These are phyloP conservation scores for Drosophila picticornis DNA, from an alignment of 2,888 invertebrate genomes.

Conservation along the genomic window DNA sequence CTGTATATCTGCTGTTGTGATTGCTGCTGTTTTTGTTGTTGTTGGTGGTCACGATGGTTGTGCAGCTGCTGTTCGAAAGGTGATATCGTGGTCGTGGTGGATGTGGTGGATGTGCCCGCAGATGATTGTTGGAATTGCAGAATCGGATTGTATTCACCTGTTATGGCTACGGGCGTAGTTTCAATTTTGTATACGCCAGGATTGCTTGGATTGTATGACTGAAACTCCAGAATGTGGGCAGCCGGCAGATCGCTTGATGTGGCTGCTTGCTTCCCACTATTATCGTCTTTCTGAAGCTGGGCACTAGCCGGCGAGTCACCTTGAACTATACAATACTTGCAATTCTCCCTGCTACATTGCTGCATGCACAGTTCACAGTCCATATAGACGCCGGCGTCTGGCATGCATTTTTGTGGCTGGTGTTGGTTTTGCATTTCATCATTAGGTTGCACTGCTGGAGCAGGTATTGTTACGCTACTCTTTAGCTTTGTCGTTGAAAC, in stretches of 20 bases:
- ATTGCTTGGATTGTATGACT: conserved; percentile 85
- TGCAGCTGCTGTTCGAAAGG: conserved; percentile 60
- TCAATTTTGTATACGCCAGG: conserved; percentile 85
- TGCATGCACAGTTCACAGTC: conserved; percentile 85
- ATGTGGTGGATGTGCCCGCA: conserved; percentile 55
- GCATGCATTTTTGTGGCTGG: conserved; percentile 35
- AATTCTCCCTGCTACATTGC: conserved; percentile 83
- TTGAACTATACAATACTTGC: conserved; percentile 80
- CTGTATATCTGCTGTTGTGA: conserved; percentile 50
- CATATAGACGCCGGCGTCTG: conserved; percentile 64
- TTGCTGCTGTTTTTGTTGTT: conserved; percentile 43
- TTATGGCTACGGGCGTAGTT: conserved; percentile 85
- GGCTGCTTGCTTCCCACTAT: conserved; percentile 20
- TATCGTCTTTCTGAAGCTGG: conserved; percentile 27
- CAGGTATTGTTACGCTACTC: conserved; percentile 18
- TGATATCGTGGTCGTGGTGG: conserved; percentile 60
- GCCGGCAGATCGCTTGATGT: conserved; percentile 50
- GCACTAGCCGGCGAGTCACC: background rate
- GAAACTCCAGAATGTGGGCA: conserved; percentile 84
- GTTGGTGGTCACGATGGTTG: conserved; percentile 55
- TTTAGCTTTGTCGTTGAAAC: conserved; percentile 30
- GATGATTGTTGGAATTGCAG: conserved; percentile 83
- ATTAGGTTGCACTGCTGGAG: conserved; percentile 48
- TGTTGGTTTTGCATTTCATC: conserved; percentile 50
- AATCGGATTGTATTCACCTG: conserved; percentile 85